Evolutionary conservation across 1,140 invertebrate species (phyloP), one percentile per base, ranked within the genome.

Genomic region (Metaphire vulgaris): DNA sequence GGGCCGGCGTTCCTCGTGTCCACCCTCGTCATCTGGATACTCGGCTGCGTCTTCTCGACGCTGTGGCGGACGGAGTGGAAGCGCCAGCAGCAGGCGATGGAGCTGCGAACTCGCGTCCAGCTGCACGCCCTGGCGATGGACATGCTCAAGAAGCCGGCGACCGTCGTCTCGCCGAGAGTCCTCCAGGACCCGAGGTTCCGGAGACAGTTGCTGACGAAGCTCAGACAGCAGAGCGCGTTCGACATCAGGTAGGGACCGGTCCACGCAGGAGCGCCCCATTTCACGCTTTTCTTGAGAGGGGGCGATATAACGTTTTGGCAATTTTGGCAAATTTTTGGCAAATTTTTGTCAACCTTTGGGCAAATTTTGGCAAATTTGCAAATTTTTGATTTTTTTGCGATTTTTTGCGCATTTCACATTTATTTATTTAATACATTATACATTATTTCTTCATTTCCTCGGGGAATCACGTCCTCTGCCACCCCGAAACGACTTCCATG

Each of bases 41-140:
- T 76, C 1, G 75, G 75, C 65, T 72, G 69, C 30, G 26, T 76
- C 29, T 76, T 76, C 70, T 66, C 29, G 29, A 33, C 33, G n/a
- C 70, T 76, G n/a, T 72, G 69, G 75, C 1, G 56, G n/a, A 56
- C n/a, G 21, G 75, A 76, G 64, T 73, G 69, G 75, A 76, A 30
- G 33, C 30, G 71, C 1, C 67, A 76, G 69, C 69, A 76, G 75
- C 75, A 76, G 34, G 75, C 75, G 2, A 41, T 76, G 33, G 75
- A 76, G 41, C 41, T 76, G 69, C 28, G 69, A 30, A 69, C 29
- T 14, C 30, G 75, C 16, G 75, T 76, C 1, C 71, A 76, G 30
- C 70, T 76, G 1, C 71, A 76, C 69, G 75, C 75, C 75, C 69
- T 76, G 1, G 75, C 75, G n/a, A 73, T 72, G 69, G 75, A 76